Evolutionary conservation across 2,797 vertebrate species (phyloP).

Genomic region (Rhinogobio ventralis): DNA sequence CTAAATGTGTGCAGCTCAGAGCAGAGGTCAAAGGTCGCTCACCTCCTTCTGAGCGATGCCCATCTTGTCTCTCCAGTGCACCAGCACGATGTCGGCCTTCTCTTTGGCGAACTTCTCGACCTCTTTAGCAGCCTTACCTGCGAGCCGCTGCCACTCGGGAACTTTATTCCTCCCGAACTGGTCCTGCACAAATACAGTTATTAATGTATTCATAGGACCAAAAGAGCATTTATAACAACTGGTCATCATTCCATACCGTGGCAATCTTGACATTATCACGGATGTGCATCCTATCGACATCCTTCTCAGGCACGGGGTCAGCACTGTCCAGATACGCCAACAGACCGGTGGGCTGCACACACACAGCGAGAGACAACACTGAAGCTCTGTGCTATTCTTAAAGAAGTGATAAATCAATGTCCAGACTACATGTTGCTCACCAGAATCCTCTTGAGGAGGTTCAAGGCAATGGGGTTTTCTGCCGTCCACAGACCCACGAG

Average conservation of each 20-base stretch:
- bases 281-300: conserved; percentile 95
- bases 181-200: conserved; percentile 77
- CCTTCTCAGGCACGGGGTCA: conserved; percentile 93
- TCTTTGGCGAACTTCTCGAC: conserved; percentile 99
- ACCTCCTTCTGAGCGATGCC: conserved; percentile 99
- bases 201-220: background rate
- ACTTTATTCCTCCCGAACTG: conserved; percentile 96
- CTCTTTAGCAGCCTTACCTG: conserved; percentile 98
- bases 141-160: conserved; percentile 96
- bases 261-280: conserved; percentile 98
- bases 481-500: conserved; percentile 98
- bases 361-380: no score
- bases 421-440: conserved; percentile 74
- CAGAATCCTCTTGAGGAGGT: conserved; percentile 96
- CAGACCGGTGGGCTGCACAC: conserved; percentile 88
- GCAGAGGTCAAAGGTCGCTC: conserved; percentile 60
- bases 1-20: background rate
- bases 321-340: conserved; percentile 93
- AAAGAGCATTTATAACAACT: background rate
- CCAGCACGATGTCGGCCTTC: conserved; percentile 93
- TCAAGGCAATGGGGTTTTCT: conserved; percentile 92
- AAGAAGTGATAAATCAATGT: no score
- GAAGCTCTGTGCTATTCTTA: no score
- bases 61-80: conserved; percentile 99
- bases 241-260: conserved; percentile 77